These are phyloP conservation scores for Platygyra sinensis DNA, from an alignment of 64 coral and sea anemone species.

Conservation along the genomic window DNA sequence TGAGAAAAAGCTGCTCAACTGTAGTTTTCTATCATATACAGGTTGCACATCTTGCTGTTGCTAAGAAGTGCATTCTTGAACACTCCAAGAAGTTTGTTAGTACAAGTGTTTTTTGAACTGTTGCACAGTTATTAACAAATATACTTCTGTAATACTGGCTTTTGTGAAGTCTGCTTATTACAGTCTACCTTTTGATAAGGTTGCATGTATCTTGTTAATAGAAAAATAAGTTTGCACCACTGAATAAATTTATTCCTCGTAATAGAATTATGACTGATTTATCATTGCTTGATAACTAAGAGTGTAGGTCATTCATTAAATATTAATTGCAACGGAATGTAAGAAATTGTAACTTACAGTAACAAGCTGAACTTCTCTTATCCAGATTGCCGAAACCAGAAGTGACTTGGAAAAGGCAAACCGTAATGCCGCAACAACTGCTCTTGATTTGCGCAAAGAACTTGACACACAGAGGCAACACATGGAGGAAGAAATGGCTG, in stretches of 20 bases:
- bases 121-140: too few relatives aligned
- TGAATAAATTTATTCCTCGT: too few relatives aligned
- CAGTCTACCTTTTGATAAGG: too few relatives aligned
- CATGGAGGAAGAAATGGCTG: slow-evolving; percentile 77
- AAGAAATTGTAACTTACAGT: neutral
- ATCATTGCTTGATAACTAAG: too few relatives aligned
- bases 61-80: slow-evolving; percentile 54
- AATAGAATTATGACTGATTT: too few relatives aligned
- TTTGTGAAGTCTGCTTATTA: too few relatives aligned
- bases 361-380: neutral
- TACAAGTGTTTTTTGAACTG: neutral
- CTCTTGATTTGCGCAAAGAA: slow-evolving; percentile 63
- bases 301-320: neutral
- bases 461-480: slow-evolving; percentile 43
- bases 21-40: neutral
- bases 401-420: slow-evolving; percentile 66
- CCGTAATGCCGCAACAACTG: slow-evolving; percentile 52
- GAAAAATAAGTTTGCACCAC: too few relatives aligned
- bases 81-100: slow-evolving; percentile 73
- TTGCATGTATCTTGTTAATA: neutral
- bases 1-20: neutral
- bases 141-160: too few relatives aligned
- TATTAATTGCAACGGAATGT: too few relatives aligned
- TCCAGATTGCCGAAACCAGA: slow-evolving; percentile 71
- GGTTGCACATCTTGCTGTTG: slow-evolving; percentile 50